phyloP scores from a whole-genome alignment of 2,113 vertebrate species.

The Chamaetylas fuelleborni region DNA sequence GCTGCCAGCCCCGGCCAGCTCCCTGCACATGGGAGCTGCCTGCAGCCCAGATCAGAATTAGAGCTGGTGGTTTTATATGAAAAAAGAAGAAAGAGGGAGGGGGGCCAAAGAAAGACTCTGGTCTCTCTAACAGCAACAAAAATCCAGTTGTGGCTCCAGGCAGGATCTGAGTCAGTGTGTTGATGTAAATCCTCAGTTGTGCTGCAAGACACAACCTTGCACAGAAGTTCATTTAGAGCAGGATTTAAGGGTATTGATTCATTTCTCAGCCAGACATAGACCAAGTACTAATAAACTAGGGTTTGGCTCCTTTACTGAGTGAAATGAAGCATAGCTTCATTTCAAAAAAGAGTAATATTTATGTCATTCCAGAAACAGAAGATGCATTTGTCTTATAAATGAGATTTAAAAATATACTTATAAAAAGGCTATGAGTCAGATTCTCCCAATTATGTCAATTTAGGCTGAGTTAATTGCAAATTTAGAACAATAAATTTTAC shows the following conservation, averaged over 20 bases:
- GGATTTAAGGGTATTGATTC: background rate
- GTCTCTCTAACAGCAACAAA: background rate
- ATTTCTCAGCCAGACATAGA: background rate
- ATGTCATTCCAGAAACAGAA: background rate
- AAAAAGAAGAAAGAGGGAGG: background rate
- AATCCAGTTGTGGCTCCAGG: background rate
- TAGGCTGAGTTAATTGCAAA: background rate
- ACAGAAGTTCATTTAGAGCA: background rate
- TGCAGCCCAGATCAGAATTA: background rate
- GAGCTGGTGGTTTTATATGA: background rate
- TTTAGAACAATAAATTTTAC: background rate
- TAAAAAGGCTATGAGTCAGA: background rate
- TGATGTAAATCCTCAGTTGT: background rate
- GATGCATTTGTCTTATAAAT: background rate
- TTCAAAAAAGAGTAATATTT: background rate
- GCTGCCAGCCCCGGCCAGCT: background rate
- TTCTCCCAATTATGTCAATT: background rate
- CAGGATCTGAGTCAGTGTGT: background rate
- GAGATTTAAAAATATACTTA: background rate
- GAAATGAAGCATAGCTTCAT: background rate
- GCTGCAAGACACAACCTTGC: background rate
- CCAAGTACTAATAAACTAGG: background rate
- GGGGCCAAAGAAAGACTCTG: background rate
- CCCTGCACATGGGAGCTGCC: background rate
- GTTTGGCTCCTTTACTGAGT: background rate